phyloP scores from a whole-genome alignment of 2,797 vertebrate genomes.

The Helarctos malayanus region DNA sequence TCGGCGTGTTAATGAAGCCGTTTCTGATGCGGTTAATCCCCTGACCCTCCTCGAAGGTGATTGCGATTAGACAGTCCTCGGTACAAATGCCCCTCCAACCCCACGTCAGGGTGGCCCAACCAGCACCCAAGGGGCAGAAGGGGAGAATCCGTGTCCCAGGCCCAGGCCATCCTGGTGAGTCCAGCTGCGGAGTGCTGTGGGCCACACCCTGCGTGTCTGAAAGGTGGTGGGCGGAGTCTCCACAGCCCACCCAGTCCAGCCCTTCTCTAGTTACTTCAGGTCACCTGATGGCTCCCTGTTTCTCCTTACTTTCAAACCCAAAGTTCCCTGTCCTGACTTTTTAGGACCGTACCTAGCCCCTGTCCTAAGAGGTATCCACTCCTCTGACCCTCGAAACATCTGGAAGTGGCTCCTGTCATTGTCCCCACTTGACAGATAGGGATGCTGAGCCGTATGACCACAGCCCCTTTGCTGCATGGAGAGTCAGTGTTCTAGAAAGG shows the following conservation, averaged over 20 bases:
- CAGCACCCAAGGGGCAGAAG: fast-evolving
- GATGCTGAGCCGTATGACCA: fast-evolving
- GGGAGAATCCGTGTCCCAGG: fast-evolving
- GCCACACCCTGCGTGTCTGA: fast-evolving
- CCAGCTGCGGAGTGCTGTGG: fast-evolving
- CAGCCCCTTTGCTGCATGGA: neutral
- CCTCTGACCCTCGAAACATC: fast-evolving
- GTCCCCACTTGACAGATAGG: neutral
- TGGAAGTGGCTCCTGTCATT: fast-evolving
- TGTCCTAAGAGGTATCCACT: fast-evolving
- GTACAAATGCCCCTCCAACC: fast-evolving
- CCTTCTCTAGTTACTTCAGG: neutral
- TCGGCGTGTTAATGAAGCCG: neutral
- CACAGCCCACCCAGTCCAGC: fast-evolving
- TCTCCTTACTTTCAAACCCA: neutral
- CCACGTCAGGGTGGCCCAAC: fast-evolving
- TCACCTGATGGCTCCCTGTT: neutral
- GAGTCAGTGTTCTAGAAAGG: neutral
- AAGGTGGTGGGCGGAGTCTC: fast-evolving
- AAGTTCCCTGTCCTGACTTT: neutral
- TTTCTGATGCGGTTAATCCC: neutral
- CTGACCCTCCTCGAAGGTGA: neutral
- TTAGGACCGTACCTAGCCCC: neutral
- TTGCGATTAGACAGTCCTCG: neutral
- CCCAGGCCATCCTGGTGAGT: neutral